Conservation (phyloP, 2,888 invertebrate genomes). For the Anagyrus pseudococci region DNA sequence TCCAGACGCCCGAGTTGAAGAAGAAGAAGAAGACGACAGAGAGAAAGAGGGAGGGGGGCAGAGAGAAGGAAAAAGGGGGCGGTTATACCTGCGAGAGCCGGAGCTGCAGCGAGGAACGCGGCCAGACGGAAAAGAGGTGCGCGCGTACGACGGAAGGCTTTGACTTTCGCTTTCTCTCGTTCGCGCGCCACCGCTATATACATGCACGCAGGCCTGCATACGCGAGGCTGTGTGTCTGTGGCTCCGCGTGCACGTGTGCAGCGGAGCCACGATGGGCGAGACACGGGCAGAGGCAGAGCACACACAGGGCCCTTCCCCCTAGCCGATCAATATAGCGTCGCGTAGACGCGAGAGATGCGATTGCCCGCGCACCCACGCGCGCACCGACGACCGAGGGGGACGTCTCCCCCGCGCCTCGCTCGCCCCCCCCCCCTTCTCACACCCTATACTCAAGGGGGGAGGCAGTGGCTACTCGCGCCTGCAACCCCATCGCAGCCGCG, state of each 20-base stretch:
- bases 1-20: constrained; percentile 44
- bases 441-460: too few relatives aligned
- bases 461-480: background rate
- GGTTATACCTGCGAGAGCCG: constrained; percentile 43
- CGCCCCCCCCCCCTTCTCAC: background rate
- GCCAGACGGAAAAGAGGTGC: constrained; percentile 38
- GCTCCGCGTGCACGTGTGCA: background rate
- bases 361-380: constrained; percentile 5
- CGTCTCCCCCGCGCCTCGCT: too few relatives aligned
- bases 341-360: constrained; percentile 36
- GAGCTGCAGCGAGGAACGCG: constrained; percentile 49
- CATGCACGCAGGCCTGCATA: background rate
- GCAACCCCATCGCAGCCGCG: background rate
- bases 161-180: constrained; percentile 58
- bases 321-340: constrained; percentile 58
- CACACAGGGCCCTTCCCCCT: background rate
- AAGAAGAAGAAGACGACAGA: constrained; percentile 45
- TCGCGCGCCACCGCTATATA: background rate
- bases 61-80: constrained; percentile 49
- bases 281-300: constrained; percentile 2
- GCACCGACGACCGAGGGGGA: too few relatives aligned
- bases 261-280: constrained; percentile 33
- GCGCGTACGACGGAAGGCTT: constrained; percentile 48
- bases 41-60: constrained; percentile 43
- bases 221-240: background rate